phyloP scores from a whole-genome alignment of 2,888 invertebrate genomes.

The Epicampocera succincta region DNA sequence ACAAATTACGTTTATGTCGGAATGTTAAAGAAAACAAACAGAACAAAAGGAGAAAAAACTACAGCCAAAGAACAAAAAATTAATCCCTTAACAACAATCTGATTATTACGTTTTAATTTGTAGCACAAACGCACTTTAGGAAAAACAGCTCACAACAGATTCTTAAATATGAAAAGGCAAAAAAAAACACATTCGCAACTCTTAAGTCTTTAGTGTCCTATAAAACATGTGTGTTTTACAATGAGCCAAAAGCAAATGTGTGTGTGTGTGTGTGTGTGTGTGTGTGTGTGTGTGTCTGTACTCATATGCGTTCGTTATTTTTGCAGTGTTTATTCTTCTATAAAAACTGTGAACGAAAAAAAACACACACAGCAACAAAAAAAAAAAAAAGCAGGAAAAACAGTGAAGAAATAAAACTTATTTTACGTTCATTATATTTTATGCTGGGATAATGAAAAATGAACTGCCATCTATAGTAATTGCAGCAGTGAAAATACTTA shows the following conservation, averaged over 20 bases:
- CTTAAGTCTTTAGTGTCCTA: conserved; percentile 50
- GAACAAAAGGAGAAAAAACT: no score
- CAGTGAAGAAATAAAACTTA: no score
- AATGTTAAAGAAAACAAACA: conserved; percentile 38
- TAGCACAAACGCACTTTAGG: conserved; percentile 57
- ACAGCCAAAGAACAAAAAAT: conserved; percentile 12
- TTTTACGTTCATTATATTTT: conserved; percentile 64
- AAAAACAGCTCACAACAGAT: conserved; percentile 13
- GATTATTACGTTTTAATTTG: conserved; percentile 69
- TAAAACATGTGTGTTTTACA: conserved; percentile 42
- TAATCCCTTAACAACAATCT: conserved; percentile 65
- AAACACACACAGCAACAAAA: neutral
- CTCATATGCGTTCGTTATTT: conserved; percentile 29
- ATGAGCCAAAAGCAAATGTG: no score
- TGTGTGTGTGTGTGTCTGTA: neutral
- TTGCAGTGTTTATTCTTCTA: conserved; percentile 54
- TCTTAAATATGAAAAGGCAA: conserved; percentile 12
- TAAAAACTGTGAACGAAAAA: conserved; percentile 37
- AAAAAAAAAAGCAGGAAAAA: no score
- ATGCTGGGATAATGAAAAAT: conserved; percentile 69
- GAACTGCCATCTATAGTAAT: conserved; percentile 65
- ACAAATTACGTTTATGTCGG: conserved; percentile 55
- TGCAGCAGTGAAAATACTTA: conserved; percentile 48
- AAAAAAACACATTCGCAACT: conserved; percentile 43
- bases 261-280: neutral